A percentile compares a stretch with the other conserved stretches of the same genome.
Conservation (phyloP, 2,113 vertebrate species). For the Hucho hucho region DNA sequence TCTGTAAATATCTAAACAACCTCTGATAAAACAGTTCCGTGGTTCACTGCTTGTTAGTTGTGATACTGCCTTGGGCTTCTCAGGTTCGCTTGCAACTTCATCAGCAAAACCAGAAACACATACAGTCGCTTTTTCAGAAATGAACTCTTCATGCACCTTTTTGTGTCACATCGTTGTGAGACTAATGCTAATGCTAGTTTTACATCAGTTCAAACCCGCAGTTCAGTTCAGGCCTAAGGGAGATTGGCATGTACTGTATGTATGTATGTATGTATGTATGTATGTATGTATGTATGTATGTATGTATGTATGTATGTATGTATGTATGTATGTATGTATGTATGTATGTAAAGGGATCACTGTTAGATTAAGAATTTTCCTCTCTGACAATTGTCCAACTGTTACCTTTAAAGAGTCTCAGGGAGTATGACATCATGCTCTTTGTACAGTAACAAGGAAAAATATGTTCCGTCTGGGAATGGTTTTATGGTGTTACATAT, state of each 20-base stretch:
- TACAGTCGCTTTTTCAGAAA: neutral
- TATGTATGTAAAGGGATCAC: neutral
- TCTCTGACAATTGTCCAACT: constrained; percentile 29
- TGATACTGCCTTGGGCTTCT: constrained; percentile 34
- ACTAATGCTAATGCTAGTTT: neutral
- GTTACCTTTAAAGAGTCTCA: constrained; percentile 47
- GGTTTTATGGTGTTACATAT: constrained; percentile 49
- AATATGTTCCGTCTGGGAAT: constrained; percentile 51
- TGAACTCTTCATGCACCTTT: constrained; percentile 25
- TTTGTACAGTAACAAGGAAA: constrained; percentile 50
- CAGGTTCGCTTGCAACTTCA: constrained; percentile 11
- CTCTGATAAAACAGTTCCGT: no score
- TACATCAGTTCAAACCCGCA: neutral
- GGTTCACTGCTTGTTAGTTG: constrained; percentile 24
- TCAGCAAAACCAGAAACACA: constrained; percentile 1
- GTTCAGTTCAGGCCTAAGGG: neutral
- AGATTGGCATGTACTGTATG: neutral
- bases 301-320: no score
- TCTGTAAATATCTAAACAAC: no score
- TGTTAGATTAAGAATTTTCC: constrained; percentile 30
- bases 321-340: no score
- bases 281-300: no score
- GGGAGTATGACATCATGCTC: constrained; percentile 59
- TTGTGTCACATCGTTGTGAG: no score
- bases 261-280: no score